Evolutionary conservation across 2,888 invertebrate genomes (phyloP).

Genomic region (Allophyes oxyacanthae): DNA sequence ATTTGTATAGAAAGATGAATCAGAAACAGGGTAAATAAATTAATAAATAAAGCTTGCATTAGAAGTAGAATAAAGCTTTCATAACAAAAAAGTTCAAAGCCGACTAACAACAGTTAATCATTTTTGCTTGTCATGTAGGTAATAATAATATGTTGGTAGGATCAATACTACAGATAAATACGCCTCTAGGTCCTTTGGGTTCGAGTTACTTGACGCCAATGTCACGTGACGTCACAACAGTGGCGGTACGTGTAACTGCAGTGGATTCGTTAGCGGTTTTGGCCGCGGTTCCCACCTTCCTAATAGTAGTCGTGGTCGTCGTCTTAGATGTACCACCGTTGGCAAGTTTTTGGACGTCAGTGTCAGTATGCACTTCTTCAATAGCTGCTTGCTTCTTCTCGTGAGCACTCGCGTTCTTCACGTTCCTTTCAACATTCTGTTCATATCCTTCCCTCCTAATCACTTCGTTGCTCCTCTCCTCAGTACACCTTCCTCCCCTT

Average conservation of each 20-base stretch:
- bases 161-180: conserved; percentile 28
- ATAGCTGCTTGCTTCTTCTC: conserved; percentile 75
- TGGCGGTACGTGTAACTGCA: conserved; percentile 60
- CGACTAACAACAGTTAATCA: conserved; percentile 34
- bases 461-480: conserved; percentile 71
- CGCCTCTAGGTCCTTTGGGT: conserved; percentile 3
- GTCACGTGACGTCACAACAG: conserved; percentile 74
- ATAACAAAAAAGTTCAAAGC: conserved; percentile 27
- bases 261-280: conserved; percentile 77
- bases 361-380: conserved; percentile 78
- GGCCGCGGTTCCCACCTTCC: conserved; percentile 79
- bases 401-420: conserved; percentile 74
- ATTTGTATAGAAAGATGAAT: conserved; percentile 46
- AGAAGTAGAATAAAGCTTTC: conserved; percentile 34
- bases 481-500: conserved; percentile 68
- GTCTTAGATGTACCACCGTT: conserved; percentile 81
- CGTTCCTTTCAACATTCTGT: conserved; percentile 73
- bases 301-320: conserved; percentile 81
- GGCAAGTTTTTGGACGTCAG: conserved; percentile 78
- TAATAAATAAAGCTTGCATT: conserved; percentile 50
- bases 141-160: conserved; percentile 27
- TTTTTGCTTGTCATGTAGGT: conserved; percentile 32
- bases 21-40: conserved; percentile 47
- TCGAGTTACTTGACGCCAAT: conserved; percentile 78
- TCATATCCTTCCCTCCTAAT: conserved; percentile 76